Conservation (phyloP, 1,140 invertebrate species). For the Cardiocondyla obscurior region DNA sequence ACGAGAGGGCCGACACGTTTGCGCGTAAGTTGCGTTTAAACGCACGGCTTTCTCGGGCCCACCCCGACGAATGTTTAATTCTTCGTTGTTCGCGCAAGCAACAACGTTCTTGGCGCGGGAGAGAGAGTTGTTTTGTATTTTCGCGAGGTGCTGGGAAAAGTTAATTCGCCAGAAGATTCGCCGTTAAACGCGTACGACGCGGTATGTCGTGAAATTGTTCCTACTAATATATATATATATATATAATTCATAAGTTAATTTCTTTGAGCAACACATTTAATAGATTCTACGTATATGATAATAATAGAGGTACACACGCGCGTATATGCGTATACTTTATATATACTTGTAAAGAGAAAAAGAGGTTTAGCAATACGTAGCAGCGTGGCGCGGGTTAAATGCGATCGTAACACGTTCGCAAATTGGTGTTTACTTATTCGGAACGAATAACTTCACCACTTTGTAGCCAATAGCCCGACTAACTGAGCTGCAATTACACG, state of each 20-base stretch:
- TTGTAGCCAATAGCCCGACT: neutral
- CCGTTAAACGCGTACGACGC: conserved; percentile 35
- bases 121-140: neutral
- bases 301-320: conserved; percentile 31
- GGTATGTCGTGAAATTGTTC: conserved; percentile 77
- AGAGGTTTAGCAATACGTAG: conserved; percentile 74
- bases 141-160: neutral
- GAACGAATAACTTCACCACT: neutral
- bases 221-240: conserved; percentile 76
- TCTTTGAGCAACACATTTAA: conserved; percentile 60
- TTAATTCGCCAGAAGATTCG: neutral
- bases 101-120: neutral
- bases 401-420: neutral
- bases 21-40: neutral
- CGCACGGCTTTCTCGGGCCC: neutral
- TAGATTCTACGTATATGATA: conserved; percentile 16
- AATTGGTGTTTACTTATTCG: neutral
- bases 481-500: neutral
- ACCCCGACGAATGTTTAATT: neutral
- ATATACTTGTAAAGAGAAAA: conserved; percentile 16
- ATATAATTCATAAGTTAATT: conserved; percentile 70
- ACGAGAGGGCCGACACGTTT: neutral
- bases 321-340: neutral
- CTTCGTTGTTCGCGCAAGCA: neutral
- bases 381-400: conserved; percentile 11